phyloP scores from a whole-genome alignment of 2,113 vertebrate genomes.

The Jaculus jaculus region DNA sequence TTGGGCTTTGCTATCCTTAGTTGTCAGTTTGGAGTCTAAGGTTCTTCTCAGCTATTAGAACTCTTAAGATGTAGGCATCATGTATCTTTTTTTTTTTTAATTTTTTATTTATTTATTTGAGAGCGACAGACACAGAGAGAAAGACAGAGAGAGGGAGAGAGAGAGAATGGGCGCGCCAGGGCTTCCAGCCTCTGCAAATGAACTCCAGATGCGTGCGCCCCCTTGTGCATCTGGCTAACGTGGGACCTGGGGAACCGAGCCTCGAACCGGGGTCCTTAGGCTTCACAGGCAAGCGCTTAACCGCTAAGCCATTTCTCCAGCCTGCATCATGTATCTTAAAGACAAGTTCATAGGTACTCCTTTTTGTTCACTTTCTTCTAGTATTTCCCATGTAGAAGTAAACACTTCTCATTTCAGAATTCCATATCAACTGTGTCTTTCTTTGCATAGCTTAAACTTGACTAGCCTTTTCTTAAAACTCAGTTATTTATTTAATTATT shows the following conservation, averaged over 20 bases:
- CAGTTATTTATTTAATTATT: too few species aligned
- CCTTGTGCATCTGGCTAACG: too few species aligned
- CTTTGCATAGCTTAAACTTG: slow-evolving; percentile 41
- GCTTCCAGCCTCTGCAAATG: too few species aligned
- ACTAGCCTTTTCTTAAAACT: slow-evolving; percentile 46
- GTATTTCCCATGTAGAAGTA: neutral
- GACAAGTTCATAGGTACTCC: neutral
- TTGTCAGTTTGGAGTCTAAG: neutral
- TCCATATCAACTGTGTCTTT: neutral
- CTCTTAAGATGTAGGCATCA: neutral
- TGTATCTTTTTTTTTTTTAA: neutral
- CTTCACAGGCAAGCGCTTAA: too few species aligned
- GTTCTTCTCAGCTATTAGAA: neutral
- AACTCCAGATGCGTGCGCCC: too few species aligned
- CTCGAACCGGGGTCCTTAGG: too few species aligned
- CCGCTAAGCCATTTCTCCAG: too few species aligned
- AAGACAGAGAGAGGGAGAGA: too few species aligned
- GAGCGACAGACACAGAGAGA: too few species aligned
- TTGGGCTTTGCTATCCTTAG: neutral
- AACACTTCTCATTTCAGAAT: slow-evolving; percentile 23
- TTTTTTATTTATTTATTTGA: neutral
- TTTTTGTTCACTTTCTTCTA: neutral
- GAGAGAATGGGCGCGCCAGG: too few species aligned
- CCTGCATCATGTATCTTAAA: neutral
- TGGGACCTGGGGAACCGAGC: too few species aligned